Evolutionary conservation across 2,888 invertebrate species (phyloP), one percentile per base, ranked within the genome.

Genomic region (Alloplasta piceator): DNA sequence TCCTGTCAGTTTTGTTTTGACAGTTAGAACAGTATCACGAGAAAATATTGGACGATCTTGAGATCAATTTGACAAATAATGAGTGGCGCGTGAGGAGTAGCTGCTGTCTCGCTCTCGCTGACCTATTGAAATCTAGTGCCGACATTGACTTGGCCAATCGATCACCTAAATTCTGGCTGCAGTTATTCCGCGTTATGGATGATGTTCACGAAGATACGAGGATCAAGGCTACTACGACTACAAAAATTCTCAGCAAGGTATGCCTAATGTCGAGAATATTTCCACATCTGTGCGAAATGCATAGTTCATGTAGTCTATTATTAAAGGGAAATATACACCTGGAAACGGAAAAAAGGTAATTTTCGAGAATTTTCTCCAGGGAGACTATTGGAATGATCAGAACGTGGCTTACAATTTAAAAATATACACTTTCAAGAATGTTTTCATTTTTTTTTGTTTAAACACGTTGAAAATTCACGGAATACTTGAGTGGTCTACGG

Each of bases 11-110:
- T 78, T n/a, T 82, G 48, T 72, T 82, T 85, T 88, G 89, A 63
- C 89, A 97, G 97, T 94, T 97, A 43, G 97, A 97, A 86, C 95
- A 95, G 88, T 97, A 96, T 89, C 95, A 97, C 88, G 94, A 95
- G 86, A 95, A 96, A 91, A 98, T 98, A 82, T 90, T 98, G 72
- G 94, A 94, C 36, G 98, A 98, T 91, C 92, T 98, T 26, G 93
- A 96, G 4, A 94, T 94, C 46, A 97, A 98, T 92, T 92, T 99
- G 79, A 98, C 97, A 0, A 95, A 96, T 36, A 94, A 94, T 76
- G 97, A 98, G 90, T 98, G 98, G 96, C 94, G 98, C 61, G 97
- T 98, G 1, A 93, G 98, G 71, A 97, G 98, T 92, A 98, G 98
- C 10, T 97, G 98, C 89, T 98, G 98, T 91, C 94, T 96, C 84